These are phyloP conservation scores for Ceratoteleas bidentatus DNA, from an alignment of 1,140 invertebrate genomes.

Conservation along the genomic window DNA sequence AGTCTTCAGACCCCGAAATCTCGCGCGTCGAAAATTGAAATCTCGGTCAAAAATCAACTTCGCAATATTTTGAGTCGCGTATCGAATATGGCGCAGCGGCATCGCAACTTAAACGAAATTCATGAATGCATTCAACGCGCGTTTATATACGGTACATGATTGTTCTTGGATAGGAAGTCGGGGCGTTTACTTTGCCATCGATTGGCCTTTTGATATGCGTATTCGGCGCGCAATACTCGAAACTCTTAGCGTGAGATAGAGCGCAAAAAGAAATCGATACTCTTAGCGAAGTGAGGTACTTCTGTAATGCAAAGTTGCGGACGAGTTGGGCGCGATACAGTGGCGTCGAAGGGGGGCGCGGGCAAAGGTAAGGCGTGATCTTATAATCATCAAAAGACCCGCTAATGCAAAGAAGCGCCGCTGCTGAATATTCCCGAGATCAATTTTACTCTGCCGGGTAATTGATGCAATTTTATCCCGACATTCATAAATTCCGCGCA, in stretches of 20 bases:
- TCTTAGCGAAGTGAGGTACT: constrained; percentile 23
- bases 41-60: constrained; percentile 9
- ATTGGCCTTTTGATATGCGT: constrained; percentile 59
- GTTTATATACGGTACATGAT: constrained; percentile 50
- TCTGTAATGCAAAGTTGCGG: constrained; percentile 45
- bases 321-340: constrained; percentile 15
- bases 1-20: no score
- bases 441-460: constrained; percentile 41
- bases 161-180: constrained; percentile 47
- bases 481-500: constrained; percentile 47
- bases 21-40: no score
- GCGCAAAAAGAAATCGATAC: constrained; percentile 46
- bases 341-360: not conserved
- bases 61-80: constrained; percentile 15
- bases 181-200: constrained; percentile 55
- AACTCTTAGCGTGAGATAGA: constrained; percentile 51
- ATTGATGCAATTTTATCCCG: constrained; percentile 54
- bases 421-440: constrained; percentile 49
- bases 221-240: constrained; percentile 39
- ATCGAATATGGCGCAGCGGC: constrained; percentile 10
- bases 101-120: constrained; percentile 41
- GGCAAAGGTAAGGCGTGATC: constrained; percentile 27
- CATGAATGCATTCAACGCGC: constrained; percentile 33
- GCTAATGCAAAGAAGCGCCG: constrained; percentile 47
- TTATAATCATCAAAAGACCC: constrained; percentile 57